Percentiles rank a stretch among this genome's conserved stretches.
Evolutionary conservation across 2,797 vertebrate species (phyloP).

Genomic region (Thunnus albacares): DNA sequence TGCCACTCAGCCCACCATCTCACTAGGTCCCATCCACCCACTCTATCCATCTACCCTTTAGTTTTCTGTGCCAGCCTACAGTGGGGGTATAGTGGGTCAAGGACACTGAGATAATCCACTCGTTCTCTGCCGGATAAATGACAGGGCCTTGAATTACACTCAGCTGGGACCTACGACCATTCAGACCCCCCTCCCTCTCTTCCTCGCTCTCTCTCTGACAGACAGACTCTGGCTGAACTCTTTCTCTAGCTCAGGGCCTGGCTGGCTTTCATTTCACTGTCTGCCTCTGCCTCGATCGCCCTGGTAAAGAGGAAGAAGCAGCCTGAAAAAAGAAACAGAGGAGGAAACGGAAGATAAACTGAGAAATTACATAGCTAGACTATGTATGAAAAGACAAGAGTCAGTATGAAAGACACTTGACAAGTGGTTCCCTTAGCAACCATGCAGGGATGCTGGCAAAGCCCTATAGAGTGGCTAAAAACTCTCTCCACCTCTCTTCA

Average conservation of each 20-base stretch:
- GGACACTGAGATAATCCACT: conserved; percentile 66
- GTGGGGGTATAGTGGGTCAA: conserved; percentile 61
- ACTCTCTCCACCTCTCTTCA: conserved; percentile 26
- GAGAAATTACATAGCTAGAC: conserved; percentile 21
- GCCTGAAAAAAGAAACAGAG: conserved; percentile 16
- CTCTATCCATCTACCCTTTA: conserved; percentile 42
- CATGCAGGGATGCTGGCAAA: conserved; percentile 62
- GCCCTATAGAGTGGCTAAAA: conserved; percentile 38
- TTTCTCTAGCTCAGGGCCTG: conserved; percentile 28
- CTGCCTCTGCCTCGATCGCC: conserved; percentile 10
- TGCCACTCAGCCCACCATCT: conserved; percentile 50
- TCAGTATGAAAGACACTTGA: conserved; percentile 48
- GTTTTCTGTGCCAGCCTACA: conserved; percentile 43
- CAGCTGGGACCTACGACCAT: conserved; percentile 54
- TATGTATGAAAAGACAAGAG: conserved; percentile 27
- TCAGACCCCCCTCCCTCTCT: conserved; percentile 18
- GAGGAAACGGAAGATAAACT: conserved; percentile 3
- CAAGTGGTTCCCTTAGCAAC: conserved; percentile 71
- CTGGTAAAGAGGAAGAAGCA: conserved; percentile 8
- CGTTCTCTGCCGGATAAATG: conserved; percentile 57
- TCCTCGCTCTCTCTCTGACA: conserved; percentile 27
- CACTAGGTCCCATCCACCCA: conserved; percentile 40
- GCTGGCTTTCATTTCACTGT: conserved; percentile 34
- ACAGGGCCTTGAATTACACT: conserved; percentile 66
- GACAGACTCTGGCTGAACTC: conserved; percentile 51